A percentile compares a stretch with the other conserved stretches of the same genome.
phyloP scores from a whole-genome alignment of 2,797 vertebrate genomes.

The Lycodopsis pacificus region DNA sequence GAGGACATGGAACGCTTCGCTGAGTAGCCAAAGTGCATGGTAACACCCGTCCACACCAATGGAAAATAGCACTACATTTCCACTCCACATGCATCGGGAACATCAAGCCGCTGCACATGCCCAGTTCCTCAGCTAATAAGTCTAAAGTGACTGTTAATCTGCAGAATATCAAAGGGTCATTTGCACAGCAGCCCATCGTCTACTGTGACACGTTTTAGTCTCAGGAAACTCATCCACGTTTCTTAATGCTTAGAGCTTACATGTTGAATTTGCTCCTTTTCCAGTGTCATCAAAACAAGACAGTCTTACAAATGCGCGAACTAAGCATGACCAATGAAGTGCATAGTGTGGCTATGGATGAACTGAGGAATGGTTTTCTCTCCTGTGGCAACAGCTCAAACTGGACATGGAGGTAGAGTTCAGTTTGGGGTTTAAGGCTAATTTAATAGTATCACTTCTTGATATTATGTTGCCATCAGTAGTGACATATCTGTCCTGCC shows the following conservation, averaged over 20 bases:
- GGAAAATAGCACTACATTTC: conserved; percentile 76
- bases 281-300: conserved; percentile 23
- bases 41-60: conserved; percentile 75
- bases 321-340: not conserved
- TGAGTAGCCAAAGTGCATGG: conserved; percentile 72
- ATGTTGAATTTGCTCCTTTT: conserved; percentile 34
- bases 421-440: not conserved
- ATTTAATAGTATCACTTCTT: not conserved
- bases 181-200: conserved; percentile 35
- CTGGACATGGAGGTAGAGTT: not conserved
- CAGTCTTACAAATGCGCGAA: not conserved
- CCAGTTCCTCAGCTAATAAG: conserved; percentile 42
- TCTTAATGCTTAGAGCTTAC: conserved; percentile 33
- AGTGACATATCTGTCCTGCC: not conserved
- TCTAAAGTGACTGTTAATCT: conserved; percentile 67
- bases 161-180: conserved; percentile 54
- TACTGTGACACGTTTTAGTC: conserved; percentile 41
- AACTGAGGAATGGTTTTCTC: not conserved
- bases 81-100: conserved; percentile 49
- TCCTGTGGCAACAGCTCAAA: not conserved
- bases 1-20: conserved; percentile 60
- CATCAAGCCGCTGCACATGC: conserved; percentile 27
- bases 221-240: conserved; percentile 27
- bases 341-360: not conserved
- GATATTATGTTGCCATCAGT: not conserved